phyloP scores from a whole-genome alignment of 2,888 invertebrate species.

The Hirtodrosophila confusa region DNA sequence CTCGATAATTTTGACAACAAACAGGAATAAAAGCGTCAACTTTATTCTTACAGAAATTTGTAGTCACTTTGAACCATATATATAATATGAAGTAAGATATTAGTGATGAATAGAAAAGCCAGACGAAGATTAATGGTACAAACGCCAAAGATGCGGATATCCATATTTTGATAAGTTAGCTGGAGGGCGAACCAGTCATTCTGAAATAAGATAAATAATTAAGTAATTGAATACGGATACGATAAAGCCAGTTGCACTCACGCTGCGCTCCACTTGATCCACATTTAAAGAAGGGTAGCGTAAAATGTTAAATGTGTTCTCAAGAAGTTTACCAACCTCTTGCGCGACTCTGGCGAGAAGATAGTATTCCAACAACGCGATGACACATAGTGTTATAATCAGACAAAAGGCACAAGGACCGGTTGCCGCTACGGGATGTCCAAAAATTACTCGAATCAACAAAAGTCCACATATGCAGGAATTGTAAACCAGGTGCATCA shows the following conservation, averaged over 20 bases:
- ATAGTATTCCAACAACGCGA: slow-evolving; percentile 1
- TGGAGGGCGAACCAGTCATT: slow-evolving; percentile 40
- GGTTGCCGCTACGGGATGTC: background rate
- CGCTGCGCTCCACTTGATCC: slow-evolving; percentile 23
- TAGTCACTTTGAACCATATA: slow-evolving; percentile 45
- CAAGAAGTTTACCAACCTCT: background rate
- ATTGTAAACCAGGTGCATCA: background rate
- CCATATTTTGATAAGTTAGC: slow-evolving; percentile 27
- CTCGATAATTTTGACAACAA: too few species aligned
- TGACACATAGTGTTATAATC: background rate
- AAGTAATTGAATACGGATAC: background rate
- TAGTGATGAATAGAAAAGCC: slow-evolving; percentile 14
- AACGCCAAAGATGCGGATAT: slow-evolving; percentile 18
- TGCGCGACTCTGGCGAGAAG: background rate
- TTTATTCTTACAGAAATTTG: background rate
- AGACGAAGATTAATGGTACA: slow-evolving; percentile 17
- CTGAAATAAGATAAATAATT: slow-evolving; percentile 9
- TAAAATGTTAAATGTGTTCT: slow-evolving; percentile 6
- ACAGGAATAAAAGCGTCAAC: too few species aligned
- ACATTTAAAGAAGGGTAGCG: background rate
- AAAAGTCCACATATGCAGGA: slow-evolving; percentile 7
- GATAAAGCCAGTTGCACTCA: slow-evolving; percentile 10
- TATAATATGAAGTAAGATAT: slow-evolving; percentile 28
- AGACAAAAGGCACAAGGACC: background rate
- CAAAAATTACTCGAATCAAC: background rate